A percentile compares a stretch with the other conserved stretches of the same genome.
phyloP scores from a whole-genome alignment of 2,888 invertebrate species.

The Dynastes grantii region DNA sequence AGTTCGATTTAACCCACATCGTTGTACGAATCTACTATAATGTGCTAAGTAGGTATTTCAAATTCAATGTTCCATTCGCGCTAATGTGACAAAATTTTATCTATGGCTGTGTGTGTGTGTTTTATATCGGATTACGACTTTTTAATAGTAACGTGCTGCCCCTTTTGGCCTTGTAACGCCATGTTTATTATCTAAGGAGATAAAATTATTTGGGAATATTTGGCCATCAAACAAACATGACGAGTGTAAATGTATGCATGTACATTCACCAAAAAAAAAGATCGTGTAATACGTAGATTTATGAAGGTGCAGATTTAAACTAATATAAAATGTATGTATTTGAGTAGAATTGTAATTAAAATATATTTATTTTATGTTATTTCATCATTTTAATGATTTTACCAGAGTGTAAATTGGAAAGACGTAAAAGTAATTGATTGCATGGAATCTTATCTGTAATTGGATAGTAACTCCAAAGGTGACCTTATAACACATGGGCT shows the following conservation, averaged over 20 bases:
- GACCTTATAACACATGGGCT: no score
- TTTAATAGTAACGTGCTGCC: conserved; percentile 56
- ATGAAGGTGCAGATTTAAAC: neutral
- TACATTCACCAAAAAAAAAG: conserved; percentile 34
- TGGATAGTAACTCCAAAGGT: no score
- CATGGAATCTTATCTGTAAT: no score
- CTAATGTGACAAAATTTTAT: conserved; percentile 42
- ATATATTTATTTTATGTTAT: no score
- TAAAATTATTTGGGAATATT: conserved; percentile 58
- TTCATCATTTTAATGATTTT: no score
- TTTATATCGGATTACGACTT: conserved; percentile 52
- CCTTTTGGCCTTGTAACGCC: conserved; percentile 59
- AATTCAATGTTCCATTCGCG: conserved; percentile 35
- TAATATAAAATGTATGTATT: no score
- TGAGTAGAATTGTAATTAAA: no score
- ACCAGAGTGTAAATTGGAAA: no score
- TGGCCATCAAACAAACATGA: conserved; percentile 53
- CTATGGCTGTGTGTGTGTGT: conserved; percentile 34
- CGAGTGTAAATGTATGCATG: neutral
- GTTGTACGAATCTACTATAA: neutral
- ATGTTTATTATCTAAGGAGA: conserved; percentile 56
- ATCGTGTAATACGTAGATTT: conserved; percentile 14
- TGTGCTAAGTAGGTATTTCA: conserved; percentile 25
- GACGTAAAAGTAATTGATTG: no score
- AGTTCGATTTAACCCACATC: no score